Base-by-base conservation (phyloP, 2,797 vertebrate genomes). In the Anas bernieri region DNA sequence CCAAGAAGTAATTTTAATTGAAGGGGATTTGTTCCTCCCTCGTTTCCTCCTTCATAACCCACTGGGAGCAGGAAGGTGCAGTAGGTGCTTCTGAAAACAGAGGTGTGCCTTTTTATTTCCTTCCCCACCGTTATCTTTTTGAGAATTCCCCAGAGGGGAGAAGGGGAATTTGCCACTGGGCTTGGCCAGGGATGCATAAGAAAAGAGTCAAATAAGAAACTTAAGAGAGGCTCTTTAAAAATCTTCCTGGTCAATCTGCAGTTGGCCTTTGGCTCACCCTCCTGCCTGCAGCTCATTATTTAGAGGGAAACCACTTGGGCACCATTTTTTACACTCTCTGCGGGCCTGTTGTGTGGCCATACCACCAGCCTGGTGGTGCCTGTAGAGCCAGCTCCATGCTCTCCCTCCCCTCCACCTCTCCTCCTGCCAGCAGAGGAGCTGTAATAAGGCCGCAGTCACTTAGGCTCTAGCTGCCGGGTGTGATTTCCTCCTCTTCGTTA, bases 401-500 rank as follows among this genome's bases (percentile, higher is more conserved):
- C 48, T 50, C 23, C 85, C 33, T 45, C 45, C 61, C 52, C 66
- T 41, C 66, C 72, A 10, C 50, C 67, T 75, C 74, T 3, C 74
- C 77, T 67, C n/a, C 83, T 74, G 79, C 64, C 68, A 43, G 45
- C 79, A 46, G 59, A 23, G 16, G 59, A 69, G 83, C 81, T 73
- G 12, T 62, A 68, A 83, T 33, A 73, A 67, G 59, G 50, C 10
- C 1, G 1, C 79, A 76, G 86, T 7, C 41, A 1, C 63, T 39
- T 33, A 5, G 12, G 12, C 43, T 12, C 85, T 50, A 21, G 82
- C 77, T 70, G 80, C 83, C 39, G 56, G 18, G 0, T 30, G 84
- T 0, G 0, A 25, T 15, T 46, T 43, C 63, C 20, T 48, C 73
- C 26, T 35, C 55, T 21, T 33, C 6, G 23, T 45, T 33, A 45